A percentile compares a stretch with the other conserved stretches of the same genome.
Evolutionary conservation across 2,113 vertebrate species (phyloP).

Genomic region (Xerus inauris): DNA sequence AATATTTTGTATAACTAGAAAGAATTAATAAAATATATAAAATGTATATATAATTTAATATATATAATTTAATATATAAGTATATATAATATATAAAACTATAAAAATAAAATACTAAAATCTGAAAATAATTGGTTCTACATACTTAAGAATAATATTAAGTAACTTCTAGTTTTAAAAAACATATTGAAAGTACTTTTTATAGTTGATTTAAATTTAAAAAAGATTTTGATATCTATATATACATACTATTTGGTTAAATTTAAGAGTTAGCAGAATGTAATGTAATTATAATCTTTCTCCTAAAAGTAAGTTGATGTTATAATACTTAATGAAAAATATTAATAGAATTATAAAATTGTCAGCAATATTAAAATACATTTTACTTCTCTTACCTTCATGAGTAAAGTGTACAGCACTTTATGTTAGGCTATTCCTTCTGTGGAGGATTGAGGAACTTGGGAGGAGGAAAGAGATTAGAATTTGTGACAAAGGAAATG

Average conservation of each 20-base stretch:
- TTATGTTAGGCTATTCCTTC: neutral
- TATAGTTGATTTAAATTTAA: neutral
- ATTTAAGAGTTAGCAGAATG: neutral
- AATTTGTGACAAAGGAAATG: neutral
- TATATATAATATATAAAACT: too few species aligned
- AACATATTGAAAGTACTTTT: neutral
- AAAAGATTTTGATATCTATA: neutral
- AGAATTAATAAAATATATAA: too few species aligned
- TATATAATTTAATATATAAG: too few species aligned
- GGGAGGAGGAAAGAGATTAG: neutral
- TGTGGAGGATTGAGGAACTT: neutral
- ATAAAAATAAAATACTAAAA: neutral
- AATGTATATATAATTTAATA: too few species aligned
- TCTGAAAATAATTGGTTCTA: neutral
- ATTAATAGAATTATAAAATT: slow-evolving; percentile 11
- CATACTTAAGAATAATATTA: neutral
- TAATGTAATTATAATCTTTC: neutral
- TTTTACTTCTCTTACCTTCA: neutral
- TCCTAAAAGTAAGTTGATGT: neutral
- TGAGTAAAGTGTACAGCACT: neutral
- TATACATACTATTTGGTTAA: neutral
- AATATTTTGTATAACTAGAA: too few species aligned
- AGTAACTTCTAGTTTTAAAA: neutral
- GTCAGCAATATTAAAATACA: neutral
- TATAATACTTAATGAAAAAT: neutral